Evolutionary conservation across 2,888 invertebrate genomes (phyloP).

Genomic region (Rhodophaea formosa): DNA sequence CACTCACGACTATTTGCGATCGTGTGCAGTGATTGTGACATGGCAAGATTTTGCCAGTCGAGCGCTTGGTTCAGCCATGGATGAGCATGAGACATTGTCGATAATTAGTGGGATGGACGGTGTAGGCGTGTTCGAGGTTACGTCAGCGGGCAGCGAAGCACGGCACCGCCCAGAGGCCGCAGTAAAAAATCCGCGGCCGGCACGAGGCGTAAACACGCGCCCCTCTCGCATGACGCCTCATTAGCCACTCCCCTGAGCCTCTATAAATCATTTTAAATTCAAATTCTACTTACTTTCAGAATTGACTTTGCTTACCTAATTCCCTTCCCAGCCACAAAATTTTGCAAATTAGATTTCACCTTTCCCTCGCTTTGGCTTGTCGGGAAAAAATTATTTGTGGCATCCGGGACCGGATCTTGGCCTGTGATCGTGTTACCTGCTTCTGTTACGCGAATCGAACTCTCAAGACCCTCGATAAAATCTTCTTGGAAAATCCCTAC

Average conservation of each 20-base stretch:
- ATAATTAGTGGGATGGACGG: constrained; percentile 40
- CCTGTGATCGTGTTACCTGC: constrained; percentile 48
- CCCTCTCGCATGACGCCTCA: constrained; percentile 79
- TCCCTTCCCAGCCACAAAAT: constrained; percentile 69
- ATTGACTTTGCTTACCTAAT: constrained; percentile 78
- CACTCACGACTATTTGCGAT: not conserved
- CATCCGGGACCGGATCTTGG: constrained; percentile 55
- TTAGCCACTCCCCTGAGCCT: constrained; percentile 77
- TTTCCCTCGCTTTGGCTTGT: constrained; percentile 53
- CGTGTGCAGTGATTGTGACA: not conserved
- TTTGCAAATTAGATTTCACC: constrained; percentile 75
- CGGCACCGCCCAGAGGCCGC: constrained; percentile 58
- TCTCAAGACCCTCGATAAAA: constrained; percentile 37
- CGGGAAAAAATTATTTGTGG: constrained; percentile 57
- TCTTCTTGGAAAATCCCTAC: constrained; percentile 26
- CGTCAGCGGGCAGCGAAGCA: constrained; percentile 46
- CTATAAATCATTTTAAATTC: constrained; percentile 81
- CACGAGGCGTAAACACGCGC: constrained; percentile 71
- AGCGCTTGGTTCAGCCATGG: not conserved
- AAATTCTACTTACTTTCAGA: constrained; percentile 78
- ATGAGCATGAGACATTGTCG: constrained; percentile 31
- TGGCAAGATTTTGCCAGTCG: not conserved
- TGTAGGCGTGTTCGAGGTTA: constrained; percentile 53
- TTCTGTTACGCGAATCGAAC: constrained; percentile 42
- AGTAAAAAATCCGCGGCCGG: constrained; percentile 57